Conservation (phyloP, 2,888 invertebrate species). For the Teleiodes luculella region DNA sequence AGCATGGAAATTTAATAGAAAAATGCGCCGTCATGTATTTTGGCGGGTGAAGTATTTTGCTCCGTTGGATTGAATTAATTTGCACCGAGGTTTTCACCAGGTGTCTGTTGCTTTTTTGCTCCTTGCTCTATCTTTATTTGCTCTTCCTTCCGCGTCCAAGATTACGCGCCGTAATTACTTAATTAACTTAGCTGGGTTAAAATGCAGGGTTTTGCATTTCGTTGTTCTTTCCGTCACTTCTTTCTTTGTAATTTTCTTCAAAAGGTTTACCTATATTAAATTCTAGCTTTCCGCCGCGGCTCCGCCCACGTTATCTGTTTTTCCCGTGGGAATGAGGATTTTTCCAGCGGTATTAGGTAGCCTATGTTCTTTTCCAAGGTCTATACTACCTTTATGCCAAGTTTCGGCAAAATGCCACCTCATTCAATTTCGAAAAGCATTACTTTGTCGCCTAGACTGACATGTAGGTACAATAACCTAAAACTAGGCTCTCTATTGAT, state of each 20-base stretch:
- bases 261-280: too few species aligned
- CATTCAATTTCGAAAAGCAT: too few species aligned
- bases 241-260: background rate
- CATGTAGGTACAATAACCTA: background rate
- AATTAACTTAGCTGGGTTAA: background rate
- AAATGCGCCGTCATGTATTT: conserved; percentile 23
- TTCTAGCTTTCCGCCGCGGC: too few species aligned
- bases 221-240: background rate
- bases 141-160: background rate
- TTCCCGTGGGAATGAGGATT: too few species aligned
- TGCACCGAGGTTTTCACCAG: background rate
- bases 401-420: too few species aligned
- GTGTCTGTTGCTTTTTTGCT: background rate
- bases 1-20: conserved; percentile 25
- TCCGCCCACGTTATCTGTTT: too few species aligned
- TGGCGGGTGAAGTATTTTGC: conserved; percentile 2
- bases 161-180: background rate
- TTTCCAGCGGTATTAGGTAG: too few species aligned
- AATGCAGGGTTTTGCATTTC: background rate
- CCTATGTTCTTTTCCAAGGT: too few species aligned
- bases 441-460: too few species aligned
- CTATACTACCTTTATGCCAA: too few species aligned
- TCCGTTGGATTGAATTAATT: background rate
- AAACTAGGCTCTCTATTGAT: background rate
- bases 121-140: background rate